phyloP scores from a whole-genome alignment of 2,113 vertebrate species.

The Lamprologus ornatipinnis region DNA sequence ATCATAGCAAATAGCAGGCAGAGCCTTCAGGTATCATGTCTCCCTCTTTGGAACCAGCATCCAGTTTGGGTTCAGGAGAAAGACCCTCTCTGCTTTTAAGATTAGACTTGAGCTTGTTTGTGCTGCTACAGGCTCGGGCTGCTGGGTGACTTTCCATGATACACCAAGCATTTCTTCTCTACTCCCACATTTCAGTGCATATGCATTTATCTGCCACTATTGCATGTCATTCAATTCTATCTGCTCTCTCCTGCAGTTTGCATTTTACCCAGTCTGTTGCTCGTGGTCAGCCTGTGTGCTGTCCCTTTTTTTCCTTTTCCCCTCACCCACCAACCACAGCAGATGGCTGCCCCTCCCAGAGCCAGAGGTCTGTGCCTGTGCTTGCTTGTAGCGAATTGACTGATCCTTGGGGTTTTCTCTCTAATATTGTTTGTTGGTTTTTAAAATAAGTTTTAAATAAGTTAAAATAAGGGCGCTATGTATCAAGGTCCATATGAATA shows the following conservation, averaged over 20 bases:
- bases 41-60: background rate
- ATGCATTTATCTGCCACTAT: background rate
- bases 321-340: background rate
- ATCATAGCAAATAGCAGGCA: background rate
- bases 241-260: background rate
- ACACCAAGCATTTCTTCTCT: background rate
- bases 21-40: background rate
- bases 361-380: background rate
- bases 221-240: background rate
- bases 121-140: background rate
- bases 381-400: background rate
- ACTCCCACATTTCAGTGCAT: background rate
- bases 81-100: background rate
- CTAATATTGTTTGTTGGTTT: background rate
- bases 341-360: background rate
- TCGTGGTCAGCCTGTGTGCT: background rate
- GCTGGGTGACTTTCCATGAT: background rate
- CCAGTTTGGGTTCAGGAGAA: background rate
- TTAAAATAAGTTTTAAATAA: background rate
- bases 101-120: background rate
- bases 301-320: background rate
- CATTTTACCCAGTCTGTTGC: background rate
- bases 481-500: background rate
- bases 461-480: background rate
- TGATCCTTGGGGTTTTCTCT: background rate